phyloP scores from a whole-genome alignment of 2,113 vertebrate species.

The Actenoides lindsayi region DNA sequence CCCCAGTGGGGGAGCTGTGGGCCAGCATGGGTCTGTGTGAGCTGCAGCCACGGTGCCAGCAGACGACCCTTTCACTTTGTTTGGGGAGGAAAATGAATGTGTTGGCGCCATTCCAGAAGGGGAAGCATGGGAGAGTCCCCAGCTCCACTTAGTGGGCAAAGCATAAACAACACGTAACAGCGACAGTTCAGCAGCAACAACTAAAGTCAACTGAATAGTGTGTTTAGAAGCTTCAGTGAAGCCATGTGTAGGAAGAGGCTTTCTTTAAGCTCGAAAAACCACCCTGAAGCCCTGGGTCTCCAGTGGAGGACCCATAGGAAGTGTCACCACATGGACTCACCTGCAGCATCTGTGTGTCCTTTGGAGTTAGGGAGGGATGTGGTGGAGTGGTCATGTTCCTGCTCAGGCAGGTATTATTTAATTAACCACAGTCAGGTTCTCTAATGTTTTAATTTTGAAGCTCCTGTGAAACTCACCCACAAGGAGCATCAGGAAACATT shows the following conservation, averaged over 20 bases:
- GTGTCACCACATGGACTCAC: rapidly evolving
- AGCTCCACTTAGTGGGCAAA: conserved; percentile 67
- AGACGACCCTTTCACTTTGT: background rate
- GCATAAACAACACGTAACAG: conserved; percentile 6
- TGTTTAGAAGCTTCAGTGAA: background rate
- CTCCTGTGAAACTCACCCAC: background rate
- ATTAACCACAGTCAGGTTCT: background rate
- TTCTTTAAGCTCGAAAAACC: background rate
- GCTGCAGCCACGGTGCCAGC: background rate
- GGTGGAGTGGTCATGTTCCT: background rate
- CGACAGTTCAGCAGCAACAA: background rate
- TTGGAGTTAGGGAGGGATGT: rapidly evolving
- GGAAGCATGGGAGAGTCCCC: conserved; percentile 5
- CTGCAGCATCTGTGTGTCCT: background rate
- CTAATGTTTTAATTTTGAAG: background rate
- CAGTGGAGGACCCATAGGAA: background rate
- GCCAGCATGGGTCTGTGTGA: background rate
- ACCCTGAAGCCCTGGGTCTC: background rate
- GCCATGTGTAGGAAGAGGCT: background rate
- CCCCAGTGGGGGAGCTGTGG: background rate
- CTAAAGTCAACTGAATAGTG: rapidly evolving
- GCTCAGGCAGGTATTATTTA: background rate
- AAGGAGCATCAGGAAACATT: background rate
- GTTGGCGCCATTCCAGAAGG: background rate
- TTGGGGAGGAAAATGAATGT: background rate